Evolutionary conservation across 2,797 vertebrate species (phyloP).

Genomic region (Numenius phaeopus): DNA sequence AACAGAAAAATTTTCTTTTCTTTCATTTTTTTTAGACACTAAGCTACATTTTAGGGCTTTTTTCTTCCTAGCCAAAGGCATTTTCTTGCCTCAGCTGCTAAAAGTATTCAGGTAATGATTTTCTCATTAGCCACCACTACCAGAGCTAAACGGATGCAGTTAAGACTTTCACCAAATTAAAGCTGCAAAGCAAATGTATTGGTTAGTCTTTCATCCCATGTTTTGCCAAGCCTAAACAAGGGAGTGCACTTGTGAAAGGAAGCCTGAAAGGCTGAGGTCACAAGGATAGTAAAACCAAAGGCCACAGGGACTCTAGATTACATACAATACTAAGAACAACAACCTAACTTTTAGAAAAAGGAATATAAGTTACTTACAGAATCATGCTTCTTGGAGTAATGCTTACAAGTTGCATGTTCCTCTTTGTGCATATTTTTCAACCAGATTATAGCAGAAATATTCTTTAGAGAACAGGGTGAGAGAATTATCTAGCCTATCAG

Average conservation of each 20-base stretch:
- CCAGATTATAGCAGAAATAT: not conserved
- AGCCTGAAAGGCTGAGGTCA: constrained; percentile 38
- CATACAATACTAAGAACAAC: not conserved
- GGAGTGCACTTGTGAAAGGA: constrained; percentile 32
- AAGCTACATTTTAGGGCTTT: not conserved
- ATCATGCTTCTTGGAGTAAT: not conserved
- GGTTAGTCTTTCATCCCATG: constrained; percentile 19
- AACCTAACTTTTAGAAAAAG: not conserved
- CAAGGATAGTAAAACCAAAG: not conserved
- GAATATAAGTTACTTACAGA: not conserved
- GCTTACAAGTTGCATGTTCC: not conserved
- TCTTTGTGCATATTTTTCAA: not conserved
- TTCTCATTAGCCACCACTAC: constrained; percentile 31
- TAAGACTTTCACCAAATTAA: constrained; percentile 48
- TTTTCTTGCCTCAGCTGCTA: not conserved
- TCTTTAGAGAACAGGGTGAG: not conserved
- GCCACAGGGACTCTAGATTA: not conserved
- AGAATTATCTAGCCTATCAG: not conserved
- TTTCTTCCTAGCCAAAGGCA: not conserved
- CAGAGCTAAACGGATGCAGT: not conserved
- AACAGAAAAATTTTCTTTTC: not conserved
- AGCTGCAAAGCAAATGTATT: constrained; percentile 33
- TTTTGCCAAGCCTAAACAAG: constrained; percentile 45
- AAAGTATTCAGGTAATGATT: constrained; percentile 21
- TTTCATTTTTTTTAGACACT: not conserved